Evolutionary conservation across 2,888 invertebrate species (phyloP), one percentile per base, ranked within the genome.

Genomic region (Drosophila falleni): DNA sequence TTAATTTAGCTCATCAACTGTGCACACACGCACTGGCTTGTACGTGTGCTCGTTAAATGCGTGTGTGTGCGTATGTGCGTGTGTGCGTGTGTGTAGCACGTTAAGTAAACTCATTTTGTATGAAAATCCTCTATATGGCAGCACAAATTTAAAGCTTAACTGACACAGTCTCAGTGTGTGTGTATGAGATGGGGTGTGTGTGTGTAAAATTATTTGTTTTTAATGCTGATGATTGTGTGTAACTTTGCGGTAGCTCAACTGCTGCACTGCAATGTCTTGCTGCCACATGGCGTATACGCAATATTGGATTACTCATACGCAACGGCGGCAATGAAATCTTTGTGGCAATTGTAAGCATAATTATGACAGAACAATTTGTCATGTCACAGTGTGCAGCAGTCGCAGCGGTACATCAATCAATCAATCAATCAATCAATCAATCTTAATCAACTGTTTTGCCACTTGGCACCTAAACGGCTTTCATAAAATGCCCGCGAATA

Each of bases 281-380:
- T 50, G 44, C 4, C n/a, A 15, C 15, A 39, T 53, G 73, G 29
- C 70, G 74, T 69, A 65, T 69, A 54, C 62, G 51, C 54, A 74
- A 71, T 67, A 67, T 80, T 64, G 69, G 61, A 78, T 82, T 82
- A 72, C 58, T 15, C 58, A 61, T 62, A 50, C 71, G 62, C 49
- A 26, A 37, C 59, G 37, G 29, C 59, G 37, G 29, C 13, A 44
- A 55, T 44, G 35, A 47, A 46, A 44, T 62, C 66, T 65, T 41
- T 71, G 29, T 35, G 66, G 55, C 49, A 71, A 55, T 42, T 39
- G 61, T 47, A 42, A 51, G 56, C 33, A 47, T 62, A 62, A 77
- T 81, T 84, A 84, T 85, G 87, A 83, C 81, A 81, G 79, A 74
- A 79, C 70, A 79, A 87, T 83, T 87, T 83, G 87, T 87, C 85